Percentiles rank a stretch among this genome's conserved stretches.
These are phyloP conservation scores for Tenebrosternarchus preto DNA, from an alignment of 2,113 vertebrate species.

Conservation along the genomic window DNA sequence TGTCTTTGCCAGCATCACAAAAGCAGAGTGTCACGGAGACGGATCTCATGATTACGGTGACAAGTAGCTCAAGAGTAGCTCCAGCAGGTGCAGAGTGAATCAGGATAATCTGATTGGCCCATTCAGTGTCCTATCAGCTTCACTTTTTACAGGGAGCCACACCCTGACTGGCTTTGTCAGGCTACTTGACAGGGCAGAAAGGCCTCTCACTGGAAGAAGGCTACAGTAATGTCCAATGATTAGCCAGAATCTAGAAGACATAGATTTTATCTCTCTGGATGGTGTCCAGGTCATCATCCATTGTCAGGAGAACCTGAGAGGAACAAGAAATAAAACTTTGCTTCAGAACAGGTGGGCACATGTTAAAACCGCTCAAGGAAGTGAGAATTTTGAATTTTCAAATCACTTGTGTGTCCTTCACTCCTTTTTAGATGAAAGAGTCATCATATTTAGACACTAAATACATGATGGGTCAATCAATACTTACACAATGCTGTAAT, in stretches of 20 bases:
- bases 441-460: too few species aligned
- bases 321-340: neutral
- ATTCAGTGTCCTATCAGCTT: conserved; percentile 35
- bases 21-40: neutral
- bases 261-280: conserved; percentile 96
- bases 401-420: too few species aligned
- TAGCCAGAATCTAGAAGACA: conserved; percentile 75
- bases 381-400: too few species aligned
- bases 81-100: conserved; percentile 23
- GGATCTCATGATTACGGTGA: neutral
- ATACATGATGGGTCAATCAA: too few species aligned
- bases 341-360: too few species aligned
- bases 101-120: conserved; percentile 21
- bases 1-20: neutral
- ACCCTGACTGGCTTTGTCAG: neutral
- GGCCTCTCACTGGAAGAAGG: neutral
- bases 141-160: neutral
- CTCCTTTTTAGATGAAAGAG: too few species aligned
- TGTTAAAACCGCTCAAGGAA: too few species aligned
- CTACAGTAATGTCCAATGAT: neutral
- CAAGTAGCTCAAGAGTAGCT: neutral
- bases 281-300: conserved; percentile 91
- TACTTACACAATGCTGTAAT: too few species aligned
- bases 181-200: neutral
- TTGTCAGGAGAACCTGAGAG: conserved; percentile 87